Percentiles rank a stretch among this genome's conserved stretches.
Evolutionary conservation across 2,888 invertebrate species (phyloP).

Genomic region (Sepiola atlantica): DNA sequence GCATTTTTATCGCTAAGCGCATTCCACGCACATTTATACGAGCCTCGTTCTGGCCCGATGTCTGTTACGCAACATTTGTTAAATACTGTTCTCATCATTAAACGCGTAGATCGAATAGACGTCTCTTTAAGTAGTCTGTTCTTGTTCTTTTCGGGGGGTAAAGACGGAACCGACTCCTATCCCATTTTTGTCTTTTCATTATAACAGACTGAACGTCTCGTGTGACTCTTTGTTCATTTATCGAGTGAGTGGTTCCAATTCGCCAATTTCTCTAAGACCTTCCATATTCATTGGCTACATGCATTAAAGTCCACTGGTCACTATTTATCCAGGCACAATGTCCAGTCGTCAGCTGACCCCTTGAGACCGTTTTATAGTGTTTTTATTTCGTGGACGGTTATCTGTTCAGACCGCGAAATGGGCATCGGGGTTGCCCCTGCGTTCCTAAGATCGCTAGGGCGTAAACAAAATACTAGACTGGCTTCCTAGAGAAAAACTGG

Average conservation of each 20-base stretch:
- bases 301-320: neutral
- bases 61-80: too few species aligned
- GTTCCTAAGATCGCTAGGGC: neutral
- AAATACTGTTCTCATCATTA: too few species aligned
- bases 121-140: too few species aligned
- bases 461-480: neutral
- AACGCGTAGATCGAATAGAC: too few species aligned
- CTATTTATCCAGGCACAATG: neutral
- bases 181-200: neutral
- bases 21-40: too few species aligned
- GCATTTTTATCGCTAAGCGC: too few species aligned
- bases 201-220: neutral
- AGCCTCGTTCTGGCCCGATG: too few species aligned
- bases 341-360: neutral
- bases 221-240: neutral
- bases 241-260: neutral
- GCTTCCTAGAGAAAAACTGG: too few species aligned
- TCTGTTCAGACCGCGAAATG: neutral
- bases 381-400: neutral
- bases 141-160: neutral
- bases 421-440: neutral
- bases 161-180: neutral
- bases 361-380: neutral
- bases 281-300: neutral
- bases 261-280: neutral